Evolutionary conservation across 2,888 invertebrate species (phyloP), one percentile per base, ranked within the genome.

Genomic region (Coenonympha glycerion): DNA sequence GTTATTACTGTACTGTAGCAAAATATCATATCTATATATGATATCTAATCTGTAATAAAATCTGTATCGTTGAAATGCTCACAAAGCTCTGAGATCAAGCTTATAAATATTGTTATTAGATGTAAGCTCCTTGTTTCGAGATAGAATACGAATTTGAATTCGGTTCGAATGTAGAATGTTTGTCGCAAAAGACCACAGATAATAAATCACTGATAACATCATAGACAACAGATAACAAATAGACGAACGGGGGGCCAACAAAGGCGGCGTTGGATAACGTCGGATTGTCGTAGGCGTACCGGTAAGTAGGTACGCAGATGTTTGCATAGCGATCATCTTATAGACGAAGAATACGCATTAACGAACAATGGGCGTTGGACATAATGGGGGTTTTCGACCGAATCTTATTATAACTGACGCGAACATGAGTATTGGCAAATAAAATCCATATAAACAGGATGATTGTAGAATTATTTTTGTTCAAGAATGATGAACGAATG

Each of bases 391-490:
- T 75, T 70, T 74, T 61, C 62, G 59, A 66, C 68, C 69, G 73
- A 77, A 78, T 80, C 75, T 73, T 79, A 76, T 82, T 79, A 79
- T 74, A 77, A 67, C 68, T 71, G 73, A 76, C 71, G 69, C 64
- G 67, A 61, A 67, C 63, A 68, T 55, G 64, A 44, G 52, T 50
- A 48, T 37, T 31, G 46, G 46, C 22, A 40, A 41, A 49, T 36
- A 49, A 42, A 53, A 44, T 36, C 42, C n/a, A 44, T 28, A 26
- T 41, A 47, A 49, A 49, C 52, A 46, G 21, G 30, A 9, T 47
- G 36, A 21, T 19, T 9, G 11, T n/a, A n/a, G 5, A 3, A 6
- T 28, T 13, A 15, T 9, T 33, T 31, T 8, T 6, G 13, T 26
- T 26, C 24, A 6, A 9, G 24, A 26, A 26, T 26, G 24, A 26